Conservation (phyloP, 1,140 invertebrate genomes). For the Lucilia cuprina region DNA sequence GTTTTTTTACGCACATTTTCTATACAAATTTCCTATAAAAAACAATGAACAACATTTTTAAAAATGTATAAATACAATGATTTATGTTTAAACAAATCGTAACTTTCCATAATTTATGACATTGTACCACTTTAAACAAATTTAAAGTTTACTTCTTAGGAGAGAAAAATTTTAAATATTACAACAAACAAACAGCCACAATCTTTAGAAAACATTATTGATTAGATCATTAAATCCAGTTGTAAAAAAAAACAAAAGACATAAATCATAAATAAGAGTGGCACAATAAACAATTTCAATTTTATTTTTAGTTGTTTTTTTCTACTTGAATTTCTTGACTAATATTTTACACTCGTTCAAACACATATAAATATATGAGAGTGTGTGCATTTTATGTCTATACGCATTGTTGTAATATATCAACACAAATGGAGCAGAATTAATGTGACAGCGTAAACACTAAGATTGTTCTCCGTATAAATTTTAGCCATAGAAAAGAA, state of each 20-base stretch:
- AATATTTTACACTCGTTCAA: neutral
- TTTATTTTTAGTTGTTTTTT: neutral
- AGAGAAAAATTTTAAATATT: too few relatives aligned
- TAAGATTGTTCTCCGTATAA: neutral
- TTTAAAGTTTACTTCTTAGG: too few relatives aligned
- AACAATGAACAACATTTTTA: too few relatives aligned
- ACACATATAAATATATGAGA: neutral
- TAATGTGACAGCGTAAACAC: conserved; percentile 34
- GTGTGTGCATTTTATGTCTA: neutral
- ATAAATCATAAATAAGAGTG: neutral
- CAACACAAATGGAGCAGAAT: conserved; percentile 35
- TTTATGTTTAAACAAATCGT: too few relatives aligned
- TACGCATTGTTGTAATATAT: conserved; percentile 21
- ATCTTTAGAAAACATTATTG: neutral
- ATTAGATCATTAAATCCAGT: neutral
- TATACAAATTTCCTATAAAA: too few relatives aligned
- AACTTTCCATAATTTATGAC: too few relatives aligned
- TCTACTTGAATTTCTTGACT: neutral
- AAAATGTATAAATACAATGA: too few relatives aligned
- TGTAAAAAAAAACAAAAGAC: neutral
- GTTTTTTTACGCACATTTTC: too few relatives aligned
- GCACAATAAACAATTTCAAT: conserved; percentile 8
- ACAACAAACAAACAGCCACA: neutral
- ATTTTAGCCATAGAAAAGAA: neutral
- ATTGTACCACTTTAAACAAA: too few relatives aligned